Evolutionary conservation across 2,888 invertebrate species (phyloP), one percentile per base, ranked within the genome.

Genomic region (Tetanocera ferruginea): DNA sequence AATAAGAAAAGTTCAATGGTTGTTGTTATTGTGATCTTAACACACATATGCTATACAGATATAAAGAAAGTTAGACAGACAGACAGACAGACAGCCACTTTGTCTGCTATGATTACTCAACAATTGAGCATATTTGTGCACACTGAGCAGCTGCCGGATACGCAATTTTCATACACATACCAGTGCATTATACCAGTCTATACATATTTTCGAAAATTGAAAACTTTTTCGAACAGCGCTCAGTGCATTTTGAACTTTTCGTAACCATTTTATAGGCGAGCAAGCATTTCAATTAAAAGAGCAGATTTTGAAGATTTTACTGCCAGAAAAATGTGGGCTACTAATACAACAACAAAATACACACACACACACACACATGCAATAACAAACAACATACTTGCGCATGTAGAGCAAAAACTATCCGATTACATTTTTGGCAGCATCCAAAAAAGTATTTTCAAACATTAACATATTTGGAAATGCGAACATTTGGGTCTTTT

Each of bases 401-500:
- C 23, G 51, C 52, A 3, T 52, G n/a, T 11, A 19, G 34, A 74
- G 52, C 31, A n/a, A 77, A 81, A 79, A 79, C 79, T 82, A 83
- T 83, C 83, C 80, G 82, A 82, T 84, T 83, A 82, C 83, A 76
- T 77, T 57, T 69, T 74, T 77, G 75, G 62, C 67, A 43, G 75
- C 34, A 19, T 52, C 6, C 25, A 37, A 8, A 74, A n/a, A 52
- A 66, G 34, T 31, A 74, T 64, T 51, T 51, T 51, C 62, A 34
- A 74, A 73, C 78, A 82, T 76, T 80, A 81, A 80, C 83, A 80
- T 83, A 83, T 82, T 78, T 80, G 83, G 83, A 78, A 82, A 81
- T 83, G 82, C 80, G 82, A 82, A 82, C 77, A 77, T 71, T 37
- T 8, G 28, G 52, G n/a, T n/a, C 43, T 31, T 19, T 51, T 5